Evolutionary conservation across 2,113 vertebrate genomes (phyloP).

Genomic region (Mus musculus): GRCm39 chr8:78775501-78776000

Average conservation of each 20-base stretch:
- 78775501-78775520: background rate
- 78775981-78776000: background rate
- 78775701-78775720: constrained; percentile 2
- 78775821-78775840: background rate
- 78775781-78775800: too few relatives aligned
- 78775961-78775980: background rate
- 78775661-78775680: background rate
- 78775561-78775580: background rate
- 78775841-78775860: background rate
- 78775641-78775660: background rate
- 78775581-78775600: background rate
- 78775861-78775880: background rate
- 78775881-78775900: background rate
- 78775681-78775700: background rate
- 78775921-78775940: background rate
- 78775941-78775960: background rate
- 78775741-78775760: too few relatives aligned
- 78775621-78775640: background rate
- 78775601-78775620: background rate
- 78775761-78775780: background rate
- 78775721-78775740: background rate
- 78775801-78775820: background rate
- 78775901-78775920: background rate
- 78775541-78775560: background rate
- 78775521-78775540: too few relatives aligned